These are phyloP conservation scores for Tachystola acroxantha DNA, from an alignment of 2,888 invertebrate species.

Conservation along the genomic window DNA sequence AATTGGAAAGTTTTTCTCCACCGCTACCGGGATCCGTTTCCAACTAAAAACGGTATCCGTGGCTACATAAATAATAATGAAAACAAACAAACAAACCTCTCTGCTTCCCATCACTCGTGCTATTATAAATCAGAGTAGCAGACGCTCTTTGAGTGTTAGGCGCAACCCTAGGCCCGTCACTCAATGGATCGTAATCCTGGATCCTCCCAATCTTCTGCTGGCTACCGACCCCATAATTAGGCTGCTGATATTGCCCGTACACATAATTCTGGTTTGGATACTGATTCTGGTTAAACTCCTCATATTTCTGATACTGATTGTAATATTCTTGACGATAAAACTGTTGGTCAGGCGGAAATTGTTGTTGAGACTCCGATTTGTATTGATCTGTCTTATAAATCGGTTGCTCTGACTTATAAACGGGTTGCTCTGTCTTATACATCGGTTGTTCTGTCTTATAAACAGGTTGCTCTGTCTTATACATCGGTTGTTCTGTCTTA, in stretches of 20 bases:
- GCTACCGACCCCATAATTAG: conserved; percentile 30
- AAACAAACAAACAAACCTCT: no score
- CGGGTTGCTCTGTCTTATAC: conserved; percentile 14
- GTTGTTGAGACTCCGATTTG: conserved; percentile 16
- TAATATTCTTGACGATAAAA: conserved; percentile 24
- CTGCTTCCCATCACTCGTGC: conserved; percentile 52
- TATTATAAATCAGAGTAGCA: conserved; percentile 90
- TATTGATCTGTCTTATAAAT: conserved; percentile 22
- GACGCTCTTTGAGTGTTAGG: conserved; percentile 88
- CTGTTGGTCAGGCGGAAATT: conserved; percentile 9
- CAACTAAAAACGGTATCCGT: no score
- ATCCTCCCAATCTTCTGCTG: conserved; percentile 83
- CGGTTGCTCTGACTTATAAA: conserved; percentile 19
- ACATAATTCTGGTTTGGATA: conserved; percentile 20
- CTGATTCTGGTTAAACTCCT: conserved; percentile 17
- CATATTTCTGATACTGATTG: conserved; percentile 11
- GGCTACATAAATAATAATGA: no score
- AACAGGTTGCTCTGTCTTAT: conserved; percentile 12
- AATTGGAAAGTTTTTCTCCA: no score
- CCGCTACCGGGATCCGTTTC: no score
- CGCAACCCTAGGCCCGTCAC: conserved; percentile 82
- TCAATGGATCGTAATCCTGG: conserved; percentile 88
- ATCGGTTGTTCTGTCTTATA: conserved; percentile 28
- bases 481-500: conserved; percentile 13
- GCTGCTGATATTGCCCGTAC: conserved; percentile 31